Evolutionary conservation across 1,140 invertebrate species (phyloP), one percentile per base, ranked within the genome.

Genomic region (Magallana ariakensis): DNA sequence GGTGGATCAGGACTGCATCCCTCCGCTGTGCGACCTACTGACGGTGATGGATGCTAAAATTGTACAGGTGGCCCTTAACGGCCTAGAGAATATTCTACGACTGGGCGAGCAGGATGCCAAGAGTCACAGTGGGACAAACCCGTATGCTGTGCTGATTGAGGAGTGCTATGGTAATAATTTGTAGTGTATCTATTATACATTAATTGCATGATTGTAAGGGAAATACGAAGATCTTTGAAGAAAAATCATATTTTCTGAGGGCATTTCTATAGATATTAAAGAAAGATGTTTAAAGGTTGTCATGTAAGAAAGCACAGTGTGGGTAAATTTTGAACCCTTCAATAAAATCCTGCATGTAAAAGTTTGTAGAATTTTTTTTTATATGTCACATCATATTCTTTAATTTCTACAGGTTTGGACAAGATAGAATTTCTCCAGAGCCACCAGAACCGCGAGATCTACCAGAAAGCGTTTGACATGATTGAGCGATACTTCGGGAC

Each of bases 401-500:
- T 9, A 54, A 15, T 22, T 85, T 33, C 89, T 92, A 33, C 86
- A 93, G 98, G 97, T 89, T 96, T 99, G 87, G 98, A 99, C 95
- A 98, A 98, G 95, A 99, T 99, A 89, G 99, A 99, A 95, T 96
- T 96, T 84, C 95, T 99, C 75, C 99, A 99, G 94, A 97, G 97
- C 92, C 98, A 99, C 94, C 98, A 99, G 95, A 99, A 99, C 95
- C 97, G 98, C 92, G 99, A 99, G 89, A 99, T 99, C 92, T 99
- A 99, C 95, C 99, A 99, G 96, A 96, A 99, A 95, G 98, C 98
- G 19, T 99, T 98, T 94, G 97, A 98, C 93, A 98, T 99, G 91
- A 99, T 99, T 93, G 99, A 99, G 94, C 97, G 98, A 93, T 99
- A 98, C 95, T 99, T 99, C 46, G 97, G 97, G 91, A 97, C 98